Evolutionary conservation across 1,140 invertebrate genomes (phyloP), one percentile per base, ranked within the genome.

Genomic region (Fopius arisanus): DNA sequence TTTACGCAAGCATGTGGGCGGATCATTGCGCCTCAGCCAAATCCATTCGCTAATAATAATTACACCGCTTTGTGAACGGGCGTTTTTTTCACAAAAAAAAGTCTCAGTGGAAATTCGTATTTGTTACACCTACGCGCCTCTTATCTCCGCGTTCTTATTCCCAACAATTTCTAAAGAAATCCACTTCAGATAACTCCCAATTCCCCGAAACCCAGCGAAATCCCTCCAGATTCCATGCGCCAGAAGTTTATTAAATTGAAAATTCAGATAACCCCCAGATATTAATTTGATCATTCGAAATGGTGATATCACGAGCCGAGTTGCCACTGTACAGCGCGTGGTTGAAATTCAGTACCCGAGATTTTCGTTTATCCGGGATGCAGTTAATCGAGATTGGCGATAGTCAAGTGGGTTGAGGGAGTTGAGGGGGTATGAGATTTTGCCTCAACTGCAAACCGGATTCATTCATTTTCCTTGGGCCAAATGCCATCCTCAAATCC

Each of bases 321-420:
- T 37, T 62, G 33, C 31, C 26, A 23, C 26, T 9, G 16, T 37
- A 41, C 19, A 31, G 29, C 14, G 14, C 41, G 51, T 16, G 23
- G 41, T 26, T 28, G 71, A 37, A 66, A 67, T 29, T 37, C n/a
- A 73, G 10, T 21, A 23, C 21, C 66, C 3, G 33, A 67, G 65
- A 67, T 21, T 67, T 73, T 67, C 48, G 71, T 67, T 73, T 59
- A 73, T 73, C 48, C 43, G 1, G 21, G 71, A 21, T 67, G 71
- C 65, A 67, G 63, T 67, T 73, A 73, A 73, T 73, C 63, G 71
- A 73, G 71, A 73, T 73, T 73, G 71, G 23, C 65, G 65, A 73
- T 73, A 73, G 71, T 67, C 63, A 73, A 54, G 16, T 21, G 26
- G 54, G 21, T 51, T 19, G 16, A 5, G 16, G 54, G 26, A 23